Conservation (phyloP, 2,113 vertebrate species). For the Cyprinodon brontotheroides region DNA sequence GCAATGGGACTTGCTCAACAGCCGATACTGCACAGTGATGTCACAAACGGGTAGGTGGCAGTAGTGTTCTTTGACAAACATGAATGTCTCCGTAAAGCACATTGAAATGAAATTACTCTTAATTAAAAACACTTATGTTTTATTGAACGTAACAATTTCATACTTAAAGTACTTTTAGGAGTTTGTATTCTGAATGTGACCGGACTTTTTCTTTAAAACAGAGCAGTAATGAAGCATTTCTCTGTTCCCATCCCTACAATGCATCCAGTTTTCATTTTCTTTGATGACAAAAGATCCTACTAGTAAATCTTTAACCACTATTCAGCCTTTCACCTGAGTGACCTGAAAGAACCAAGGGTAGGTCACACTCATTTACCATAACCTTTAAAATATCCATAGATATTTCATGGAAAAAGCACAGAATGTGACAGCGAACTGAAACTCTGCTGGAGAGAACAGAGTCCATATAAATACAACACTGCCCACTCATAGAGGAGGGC, state of each 20-base stretch:
- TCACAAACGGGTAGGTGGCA: too few relatives aligned
- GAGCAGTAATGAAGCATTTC: not conserved
- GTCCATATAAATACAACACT: conserved; percentile 58
- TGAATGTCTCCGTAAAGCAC: too few relatives aligned
- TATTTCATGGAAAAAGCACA: conserved; percentile 40
- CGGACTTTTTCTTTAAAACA: not conserved
- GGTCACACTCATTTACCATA: conserved; percentile 10
- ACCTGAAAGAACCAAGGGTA: not conserved
- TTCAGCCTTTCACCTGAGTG: conserved; percentile 4
- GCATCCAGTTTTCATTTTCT: not conserved
- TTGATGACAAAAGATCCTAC: not conserved
- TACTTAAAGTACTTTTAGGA: too few relatives aligned
- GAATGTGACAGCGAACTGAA: conserved; percentile 35
- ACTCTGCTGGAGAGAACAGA: conserved; percentile 17
- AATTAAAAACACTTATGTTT: too few relatives aligned
- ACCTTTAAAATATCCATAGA: conserved; percentile 42
- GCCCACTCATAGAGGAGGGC: conserved; percentile 60
- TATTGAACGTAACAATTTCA: too few relatives aligned
- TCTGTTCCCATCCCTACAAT: not conserved
- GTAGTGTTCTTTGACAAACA: too few relatives aligned
- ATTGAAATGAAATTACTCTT: too few relatives aligned
- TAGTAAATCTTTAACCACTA: not conserved
- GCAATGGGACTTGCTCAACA: too few relatives aligned
- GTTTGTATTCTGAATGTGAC: too few relatives aligned
- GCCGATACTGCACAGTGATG: too few relatives aligned